Percentiles rank a stretch among this genome's conserved stretches.
Conservation (phyloP, 2,888 invertebrate species). For the Laothoe populi region DNA sequence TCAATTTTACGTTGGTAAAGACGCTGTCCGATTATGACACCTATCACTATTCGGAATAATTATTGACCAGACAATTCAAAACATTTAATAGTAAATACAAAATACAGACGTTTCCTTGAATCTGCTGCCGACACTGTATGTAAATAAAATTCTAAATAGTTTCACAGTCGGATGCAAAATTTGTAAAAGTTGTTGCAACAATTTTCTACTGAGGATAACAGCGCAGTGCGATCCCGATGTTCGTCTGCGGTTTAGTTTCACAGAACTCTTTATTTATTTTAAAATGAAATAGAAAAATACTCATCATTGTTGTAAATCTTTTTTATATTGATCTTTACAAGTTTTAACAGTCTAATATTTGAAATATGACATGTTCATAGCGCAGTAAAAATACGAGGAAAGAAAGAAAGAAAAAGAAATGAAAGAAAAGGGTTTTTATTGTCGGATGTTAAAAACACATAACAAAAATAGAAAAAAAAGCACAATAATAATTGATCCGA, state of each 20-base stretch:
- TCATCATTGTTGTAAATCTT: no score
- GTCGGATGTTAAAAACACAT: no score
- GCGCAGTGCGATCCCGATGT: conserved; percentile 6
- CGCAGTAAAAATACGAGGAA: no score
- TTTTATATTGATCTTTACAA: no score
- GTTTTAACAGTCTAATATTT: no score
- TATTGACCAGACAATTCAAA: not conserved
- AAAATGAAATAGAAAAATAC: not conserved
- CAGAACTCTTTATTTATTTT: conserved; percentile 18
- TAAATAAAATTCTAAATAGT: conserved; percentile 14
- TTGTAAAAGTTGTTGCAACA: conserved; percentile 16
- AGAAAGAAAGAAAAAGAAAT: no score
- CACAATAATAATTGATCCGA: no score
- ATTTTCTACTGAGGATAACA: conserved; percentile 17
- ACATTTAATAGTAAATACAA: not conserved
- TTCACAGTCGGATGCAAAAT: conserved; percentile 20
- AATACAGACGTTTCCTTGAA: conserved; percentile 1
- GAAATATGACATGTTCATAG: no score
- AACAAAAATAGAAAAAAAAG: no score
- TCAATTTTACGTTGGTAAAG: no score
- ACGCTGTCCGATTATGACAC: no score
- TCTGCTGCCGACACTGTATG: conserved; percentile 13
- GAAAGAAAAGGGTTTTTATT: no score
- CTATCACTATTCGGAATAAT: not conserved
- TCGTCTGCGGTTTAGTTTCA: conserved; percentile 5